Percentiles rank a stretch among this genome's conserved stretches.
These are phyloP conservation scores for Vanessa cardui DNA, from an alignment of 2,888 invertebrate species.

Conservation along the genomic window DNA sequence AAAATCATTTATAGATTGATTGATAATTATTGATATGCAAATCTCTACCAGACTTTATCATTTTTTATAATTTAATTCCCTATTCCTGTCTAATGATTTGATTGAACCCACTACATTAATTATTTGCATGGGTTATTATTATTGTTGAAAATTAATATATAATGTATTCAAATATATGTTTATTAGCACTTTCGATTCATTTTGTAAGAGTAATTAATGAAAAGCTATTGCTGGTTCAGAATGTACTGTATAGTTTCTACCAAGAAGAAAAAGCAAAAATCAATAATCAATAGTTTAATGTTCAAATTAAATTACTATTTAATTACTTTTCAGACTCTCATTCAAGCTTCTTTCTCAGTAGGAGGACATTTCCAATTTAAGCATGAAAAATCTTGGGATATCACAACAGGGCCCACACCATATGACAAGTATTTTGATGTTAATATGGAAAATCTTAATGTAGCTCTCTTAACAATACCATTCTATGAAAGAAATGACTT, in stretches of 20 bases:
- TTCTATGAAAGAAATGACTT: slow-evolving; percentile 72
- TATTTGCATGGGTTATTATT: too few species aligned
- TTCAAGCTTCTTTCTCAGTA: slow-evolving; percentile 64
- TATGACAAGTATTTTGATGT: slow-evolving; percentile 77
- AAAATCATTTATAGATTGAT: neutral
- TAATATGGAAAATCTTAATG: slow-evolving; percentile 64
- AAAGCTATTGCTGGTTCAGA: too few species aligned
- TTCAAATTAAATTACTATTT: neutral
- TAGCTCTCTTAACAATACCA: slow-evolving; percentile 67
- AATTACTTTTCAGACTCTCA: slow-evolving; percentile 59
- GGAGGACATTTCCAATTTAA: slow-evolving; percentile 81
- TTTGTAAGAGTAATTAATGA: too few species aligned
- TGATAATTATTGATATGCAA: neutral
- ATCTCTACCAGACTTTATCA: neutral
- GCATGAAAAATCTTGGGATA: slow-evolving; percentile 78
- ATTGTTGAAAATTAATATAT: too few species aligned
- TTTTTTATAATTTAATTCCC: too few species aligned
- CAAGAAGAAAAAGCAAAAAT: too few species aligned
- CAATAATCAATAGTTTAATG: neutral
- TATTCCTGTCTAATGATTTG: too few species aligned
- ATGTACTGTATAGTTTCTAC: too few species aligned
- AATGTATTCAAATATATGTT: too few species aligned
- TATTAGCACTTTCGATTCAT: too few species aligned
- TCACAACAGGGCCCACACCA: slow-evolving; percentile 59
- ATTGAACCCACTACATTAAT: too few species aligned